These are phyloP conservation scores for Silvanus unidentatus DNA, from an alignment of 2,888 invertebrate genomes.

Conservation along the genomic window DNA sequence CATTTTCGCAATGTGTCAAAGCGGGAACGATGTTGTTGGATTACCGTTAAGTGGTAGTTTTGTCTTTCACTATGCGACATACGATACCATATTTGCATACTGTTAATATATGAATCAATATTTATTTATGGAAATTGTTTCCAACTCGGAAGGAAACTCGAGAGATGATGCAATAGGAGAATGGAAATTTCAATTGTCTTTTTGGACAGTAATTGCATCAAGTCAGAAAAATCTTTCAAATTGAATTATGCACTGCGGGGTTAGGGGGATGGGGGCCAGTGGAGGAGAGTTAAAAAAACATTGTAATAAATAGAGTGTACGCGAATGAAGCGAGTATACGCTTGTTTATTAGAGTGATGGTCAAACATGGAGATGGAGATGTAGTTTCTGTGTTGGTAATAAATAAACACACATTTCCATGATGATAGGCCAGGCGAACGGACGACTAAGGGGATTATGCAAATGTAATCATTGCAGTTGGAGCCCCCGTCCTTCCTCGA, in stretches of 20 bases:
- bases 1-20: no score
- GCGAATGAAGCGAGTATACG: no score
- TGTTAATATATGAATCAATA: background rate
- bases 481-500: constrained; percentile 30
- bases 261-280: no score
- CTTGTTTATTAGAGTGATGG: no score
- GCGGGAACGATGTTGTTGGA: no score
- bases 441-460: constrained; percentile 39
- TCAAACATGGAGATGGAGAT: constrained; percentile 22
- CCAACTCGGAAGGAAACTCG: no score
- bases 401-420: constrained; percentile 39
- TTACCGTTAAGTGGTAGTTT: background rate
- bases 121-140: background rate
- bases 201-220: no score
- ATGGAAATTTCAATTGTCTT: no score
- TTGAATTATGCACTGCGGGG: no score
- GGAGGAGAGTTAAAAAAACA: no score
- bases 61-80: background rate
- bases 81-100: background rate
- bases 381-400: constrained; percentile 27
- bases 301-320: background rate
- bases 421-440: constrained; percentile 31
- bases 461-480: constrained; percentile 43
- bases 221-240: no score
- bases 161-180: no score